Conservation (phyloP, 2,888 invertebrate genomes). For the Xylota sylvarum region DNA sequence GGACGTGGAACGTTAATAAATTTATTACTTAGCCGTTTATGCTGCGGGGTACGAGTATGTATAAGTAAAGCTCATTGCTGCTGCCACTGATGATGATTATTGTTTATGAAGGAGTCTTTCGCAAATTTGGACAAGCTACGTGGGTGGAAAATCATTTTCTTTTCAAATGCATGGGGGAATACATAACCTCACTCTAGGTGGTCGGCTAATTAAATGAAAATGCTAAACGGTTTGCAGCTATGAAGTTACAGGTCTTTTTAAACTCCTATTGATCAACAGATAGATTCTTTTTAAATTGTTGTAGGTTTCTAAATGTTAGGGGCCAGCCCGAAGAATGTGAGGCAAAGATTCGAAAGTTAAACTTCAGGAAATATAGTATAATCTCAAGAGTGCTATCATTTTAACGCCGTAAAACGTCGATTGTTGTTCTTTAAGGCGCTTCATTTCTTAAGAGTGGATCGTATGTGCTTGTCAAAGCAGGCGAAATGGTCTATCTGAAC, state of each 20-base stretch:
- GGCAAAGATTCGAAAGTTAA: too few relatives aligned
- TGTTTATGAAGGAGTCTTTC: constrained; percentile 61
- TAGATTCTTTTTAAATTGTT: background rate
- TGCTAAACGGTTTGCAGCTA: background rate
- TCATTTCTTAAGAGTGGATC: too few relatives aligned
- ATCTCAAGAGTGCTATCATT: too few relatives aligned
- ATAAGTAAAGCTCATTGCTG: constrained; percentile 26
- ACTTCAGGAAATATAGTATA: too few relatives aligned
- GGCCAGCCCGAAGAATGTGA: too few relatives aligned
- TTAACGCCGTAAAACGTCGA: too few relatives aligned
- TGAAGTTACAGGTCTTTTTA: too few relatives aligned
- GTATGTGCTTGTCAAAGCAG: too few relatives aligned
- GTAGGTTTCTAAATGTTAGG: too few relatives aligned
- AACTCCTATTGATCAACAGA: too few relatives aligned
- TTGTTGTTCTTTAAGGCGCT: too few relatives aligned
- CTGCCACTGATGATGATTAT: constrained; percentile 46
- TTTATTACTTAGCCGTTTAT: constrained; percentile 66
- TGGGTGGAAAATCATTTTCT: constrained; percentile 33
- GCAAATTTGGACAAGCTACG: constrained; percentile 46
- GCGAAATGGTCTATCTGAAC: too few relatives aligned
- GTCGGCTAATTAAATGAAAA: constrained; percentile 6
- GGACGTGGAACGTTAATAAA: constrained; percentile 72
- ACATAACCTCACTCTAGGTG: background rate
- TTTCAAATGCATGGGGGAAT: background rate
- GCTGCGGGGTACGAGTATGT: constrained; percentile 14